Base-by-base conservation (phyloP, 2,888 invertebrate genomes). In the Molorchus minor region DNA sequence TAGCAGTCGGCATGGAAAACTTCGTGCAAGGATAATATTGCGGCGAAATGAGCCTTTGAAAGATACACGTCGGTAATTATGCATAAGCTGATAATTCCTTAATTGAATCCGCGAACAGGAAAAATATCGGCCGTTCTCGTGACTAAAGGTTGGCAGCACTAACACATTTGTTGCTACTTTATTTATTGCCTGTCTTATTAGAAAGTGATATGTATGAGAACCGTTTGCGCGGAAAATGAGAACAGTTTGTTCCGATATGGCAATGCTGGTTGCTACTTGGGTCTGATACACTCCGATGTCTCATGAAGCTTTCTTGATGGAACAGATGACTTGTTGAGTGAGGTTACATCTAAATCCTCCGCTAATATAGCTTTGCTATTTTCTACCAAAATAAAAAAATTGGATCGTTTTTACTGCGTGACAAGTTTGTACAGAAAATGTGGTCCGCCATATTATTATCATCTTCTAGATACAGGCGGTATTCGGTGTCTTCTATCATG, bases 191-290 rank as follows among this genome's bases (percentile, higher is more conserved):
- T 67, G 73, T 71, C 72, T 62, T 59, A 72, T 74, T 75, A 73
- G 75, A 75, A 75, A 75, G 74, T 72, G 73, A 75, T 74, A 73
- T 73, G 72, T 71, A 73, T 71, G 73, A 68, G 73, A 75, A 74
- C 68, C 49, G 61, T 38, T 57, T 13, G 45, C 49, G 51, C 52
- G 40, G 60, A 55, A n/a, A n/a, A n/a, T n/a, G n/a, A n/a, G n/a
- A n/a, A n/a, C n/a, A n/a, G n/a, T n/a, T n/a, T n/a, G n/a, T 64
- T 65, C 58, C 58, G 41, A 66, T 67, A 68, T 63, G 69, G 69
- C 55, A 64, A 59, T 59, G 54, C 19, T 19, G 12, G 12, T n/a
- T 33, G 33, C 5, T 33, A 12, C 12, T n/a, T n/a, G n/a, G n/a
- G n/a, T n/a, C n/a, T n/a, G n/a, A n/a, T n/a, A n/a, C n/a, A n/a